Conservation (phyloP, 2,797 vertebrate species). For the Spondyliosoma cantharus region DNA sequence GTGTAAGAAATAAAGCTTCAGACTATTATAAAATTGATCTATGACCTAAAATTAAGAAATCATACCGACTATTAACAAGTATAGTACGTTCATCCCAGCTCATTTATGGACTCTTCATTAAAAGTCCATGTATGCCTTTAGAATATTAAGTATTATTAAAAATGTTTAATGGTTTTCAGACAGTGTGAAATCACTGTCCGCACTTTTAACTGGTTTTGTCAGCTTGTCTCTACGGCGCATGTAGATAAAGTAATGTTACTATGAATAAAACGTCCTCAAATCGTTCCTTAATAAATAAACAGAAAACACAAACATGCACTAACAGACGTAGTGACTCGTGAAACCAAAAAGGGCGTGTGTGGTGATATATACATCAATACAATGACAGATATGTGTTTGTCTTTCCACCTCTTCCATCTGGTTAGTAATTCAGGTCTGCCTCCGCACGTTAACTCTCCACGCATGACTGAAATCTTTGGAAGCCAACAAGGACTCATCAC, state of each 20-base stretch:
- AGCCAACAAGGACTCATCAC: conserved; percentile 38
- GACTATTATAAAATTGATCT: too few species aligned
- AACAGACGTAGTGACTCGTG: background rate
- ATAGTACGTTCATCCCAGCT: background rate
- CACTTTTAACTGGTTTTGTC: background rate
- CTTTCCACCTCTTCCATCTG: conserved; percentile 1
- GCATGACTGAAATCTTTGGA: conserved; percentile 60
- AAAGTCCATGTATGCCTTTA: too few species aligned
- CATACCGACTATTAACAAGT: background rate
- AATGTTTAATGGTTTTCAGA: background rate
- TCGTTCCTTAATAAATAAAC: background rate
- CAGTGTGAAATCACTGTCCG: background rate
- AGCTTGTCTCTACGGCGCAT: background rate
- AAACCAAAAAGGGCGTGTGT: background rate
- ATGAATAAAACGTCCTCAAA: background rate
- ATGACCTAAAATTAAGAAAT: too few species aligned
- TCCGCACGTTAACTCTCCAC: conserved; percentile 45
- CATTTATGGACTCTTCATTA: too few species aligned
- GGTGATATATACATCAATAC: background rate
- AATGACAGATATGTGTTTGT: conserved; percentile 13
- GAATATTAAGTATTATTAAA: background rate
- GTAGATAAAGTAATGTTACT: background rate
- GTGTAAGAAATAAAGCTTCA: background rate
- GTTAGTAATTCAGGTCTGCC: conserved; percentile 19
- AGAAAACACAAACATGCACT: conserved; percentile 1